These are phyloP conservation scores for Cryptosula pallasiana DNA, from an alignment of 2,888 invertebrate species.

Conservation along the genomic window DNA sequence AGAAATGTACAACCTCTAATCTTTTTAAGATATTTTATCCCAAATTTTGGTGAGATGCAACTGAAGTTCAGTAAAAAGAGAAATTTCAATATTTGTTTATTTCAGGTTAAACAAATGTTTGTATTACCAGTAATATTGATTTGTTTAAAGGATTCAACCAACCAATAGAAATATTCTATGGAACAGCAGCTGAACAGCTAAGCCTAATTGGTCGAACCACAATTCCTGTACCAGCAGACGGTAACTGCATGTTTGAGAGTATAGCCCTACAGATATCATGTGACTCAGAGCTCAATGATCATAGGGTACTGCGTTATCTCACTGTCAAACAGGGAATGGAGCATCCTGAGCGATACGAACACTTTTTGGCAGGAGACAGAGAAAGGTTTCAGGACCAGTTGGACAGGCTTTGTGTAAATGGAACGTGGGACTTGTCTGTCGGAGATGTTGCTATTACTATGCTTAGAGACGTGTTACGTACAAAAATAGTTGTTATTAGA, in stretches of 20 bases:
- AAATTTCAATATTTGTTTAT: too few species aligned
- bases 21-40: too few species aligned
- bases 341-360: neutral
- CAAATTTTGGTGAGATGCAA: too few species aligned
- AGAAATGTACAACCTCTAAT: too few species aligned
- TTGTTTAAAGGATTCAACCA: neutral
- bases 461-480: neutral
- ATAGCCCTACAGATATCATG: neutral
- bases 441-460: neutral
- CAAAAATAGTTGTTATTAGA: neutral
- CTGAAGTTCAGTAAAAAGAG: too few species aligned
- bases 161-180: neutral
- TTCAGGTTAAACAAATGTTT: too few species aligned
- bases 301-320: neutral
- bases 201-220: neutral
- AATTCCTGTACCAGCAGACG: neutral
- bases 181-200: neutral
- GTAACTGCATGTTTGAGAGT: neutral
- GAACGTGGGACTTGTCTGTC: neutral
- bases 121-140: too few species aligned
- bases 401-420: neutral
- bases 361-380: neutral
- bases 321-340: neutral
- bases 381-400: neutral
- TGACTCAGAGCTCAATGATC: neutral